Percentiles rank a stretch among this genome's conserved stretches.
Evolutionary conservation across 2,888 invertebrate genomes (phyloP).

Genomic region (Eupithecia exiguata): DNA sequence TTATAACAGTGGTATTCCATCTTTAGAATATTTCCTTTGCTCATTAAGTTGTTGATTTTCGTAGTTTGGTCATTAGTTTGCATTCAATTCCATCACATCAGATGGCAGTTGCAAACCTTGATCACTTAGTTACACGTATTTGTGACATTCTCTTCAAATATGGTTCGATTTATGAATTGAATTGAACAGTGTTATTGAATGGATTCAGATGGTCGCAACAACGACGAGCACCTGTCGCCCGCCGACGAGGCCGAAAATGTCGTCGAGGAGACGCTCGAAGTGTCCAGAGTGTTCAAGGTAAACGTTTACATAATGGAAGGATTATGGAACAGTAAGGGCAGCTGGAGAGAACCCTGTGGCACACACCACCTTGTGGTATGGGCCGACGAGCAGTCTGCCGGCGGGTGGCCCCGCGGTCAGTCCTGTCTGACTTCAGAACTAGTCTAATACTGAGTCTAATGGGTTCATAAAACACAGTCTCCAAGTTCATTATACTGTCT

Average conservation of each 20-base stretch:
- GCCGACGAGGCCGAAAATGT: constrained; percentile 25
- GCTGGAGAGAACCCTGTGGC: not conserved
- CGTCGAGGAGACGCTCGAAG: constrained; percentile 75
- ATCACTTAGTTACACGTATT: not conserved
- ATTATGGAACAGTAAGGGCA: not conserved
- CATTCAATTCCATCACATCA: not conserved
- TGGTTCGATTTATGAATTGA: not conserved
- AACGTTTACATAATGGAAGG: not conserved
- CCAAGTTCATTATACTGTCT: no score
- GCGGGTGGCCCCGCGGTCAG: no score
- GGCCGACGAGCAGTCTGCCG: no score
- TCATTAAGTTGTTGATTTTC: no score
- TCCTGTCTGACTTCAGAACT: no score
- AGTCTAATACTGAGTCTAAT: no score
- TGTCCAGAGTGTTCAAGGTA: constrained; percentile 89
- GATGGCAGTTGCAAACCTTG: not conserved
- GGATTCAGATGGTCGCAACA: constrained; percentile 1
- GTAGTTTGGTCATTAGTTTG: no score
- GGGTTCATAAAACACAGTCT: no score
- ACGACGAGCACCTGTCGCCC: constrained; percentile 31
- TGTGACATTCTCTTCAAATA: not conserved
- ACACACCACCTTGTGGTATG: no score
- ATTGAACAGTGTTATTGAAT: not conserved
- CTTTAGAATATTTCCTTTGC: no score
- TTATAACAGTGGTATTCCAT: no score